These are phyloP conservation scores for Pipistrellus pygmaeus DNA, from an alignment of 2,797 vertebrate species.

Conservation along the genomic window DNA sequence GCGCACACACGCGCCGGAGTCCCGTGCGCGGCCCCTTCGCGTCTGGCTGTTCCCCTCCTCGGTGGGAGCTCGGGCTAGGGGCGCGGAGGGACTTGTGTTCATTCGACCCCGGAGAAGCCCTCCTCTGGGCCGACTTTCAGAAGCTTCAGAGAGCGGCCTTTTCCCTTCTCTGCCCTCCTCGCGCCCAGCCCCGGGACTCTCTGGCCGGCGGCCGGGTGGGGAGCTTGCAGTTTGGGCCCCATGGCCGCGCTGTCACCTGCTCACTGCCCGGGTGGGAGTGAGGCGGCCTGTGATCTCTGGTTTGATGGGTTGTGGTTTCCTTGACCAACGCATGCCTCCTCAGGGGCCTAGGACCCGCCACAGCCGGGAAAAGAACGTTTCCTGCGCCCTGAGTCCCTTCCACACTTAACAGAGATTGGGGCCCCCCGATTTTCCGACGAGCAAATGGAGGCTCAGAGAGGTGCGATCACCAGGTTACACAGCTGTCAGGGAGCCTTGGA, in stretches of 20 bases:
- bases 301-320: background rate
- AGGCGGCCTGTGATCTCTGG: background rate
- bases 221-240: background rate
- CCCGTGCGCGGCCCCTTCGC: background rate
- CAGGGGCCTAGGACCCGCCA: too few relatives aligned
- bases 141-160: background rate
- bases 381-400: fast-evolving
- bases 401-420: background rate
- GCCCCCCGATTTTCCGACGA: background rate
- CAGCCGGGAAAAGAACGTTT: background rate
- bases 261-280: background rate
- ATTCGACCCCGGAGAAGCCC: background rate
- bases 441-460: background rate
- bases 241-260: background rate
- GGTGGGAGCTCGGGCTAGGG: background rate
- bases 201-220: background rate
- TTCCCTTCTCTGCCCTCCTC: background rate
- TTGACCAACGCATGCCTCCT: fast-evolving
- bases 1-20: background rate
- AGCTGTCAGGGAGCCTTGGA: background rate
- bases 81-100: background rate
- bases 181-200: background rate
- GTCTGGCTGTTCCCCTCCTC: background rate
- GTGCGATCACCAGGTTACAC: background rate
- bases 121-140: fast-evolving